phyloP scores from a whole-genome alignment of 2,888 invertebrate genomes.

The Hartigia nigra region DNA sequence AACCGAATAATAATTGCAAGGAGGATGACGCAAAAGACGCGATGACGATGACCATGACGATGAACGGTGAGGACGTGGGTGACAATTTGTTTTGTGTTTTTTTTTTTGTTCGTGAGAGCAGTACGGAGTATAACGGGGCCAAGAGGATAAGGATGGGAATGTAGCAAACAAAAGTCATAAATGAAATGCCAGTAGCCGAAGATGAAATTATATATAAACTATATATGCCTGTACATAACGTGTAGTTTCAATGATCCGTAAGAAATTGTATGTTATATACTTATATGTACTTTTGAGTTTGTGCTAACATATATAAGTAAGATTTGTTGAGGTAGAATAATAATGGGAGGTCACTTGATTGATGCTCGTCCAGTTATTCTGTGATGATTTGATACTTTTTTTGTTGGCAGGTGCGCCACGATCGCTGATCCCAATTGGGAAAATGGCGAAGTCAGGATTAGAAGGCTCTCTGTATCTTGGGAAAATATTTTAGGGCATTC shows the following conservation, averaged over 20 bases:
- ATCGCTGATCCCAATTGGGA: neutral
- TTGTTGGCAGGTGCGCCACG: neutral
- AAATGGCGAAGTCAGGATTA: neutral
- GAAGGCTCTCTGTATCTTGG: neutral
- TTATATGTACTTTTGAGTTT: neutral
- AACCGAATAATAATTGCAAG: slow-evolving; percentile 5
- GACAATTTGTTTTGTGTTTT: neutral
- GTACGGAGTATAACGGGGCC: slow-evolving; percentile 4
- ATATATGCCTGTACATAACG: neutral
- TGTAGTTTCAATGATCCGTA: neutral
- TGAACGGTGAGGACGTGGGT: slow-evolving; percentile 19
- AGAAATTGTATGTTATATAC: neutral
- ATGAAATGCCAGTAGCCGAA: slow-evolving; percentile 35
- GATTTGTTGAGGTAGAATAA: neutral
- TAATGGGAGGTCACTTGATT: neutral
- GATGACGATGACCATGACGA: slow-evolving; percentile 27
- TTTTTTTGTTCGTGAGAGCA: neutral
- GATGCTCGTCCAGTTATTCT: neutral
- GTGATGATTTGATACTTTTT: neutral
- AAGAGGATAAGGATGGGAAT: slow-evolving; percentile 40
- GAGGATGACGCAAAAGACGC: slow-evolving; percentile 19
- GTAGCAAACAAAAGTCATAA: slow-evolving; percentile 62
- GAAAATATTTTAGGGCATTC: neutral
- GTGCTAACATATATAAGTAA: neutral
- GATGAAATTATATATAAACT: neutral